A percentile compares a stretch with the other conserved stretches of the same genome.
Evolutionary conservation across 2,797 vertebrate species (phyloP).

Genomic region (Notoglanidium macrostoma): DNA sequence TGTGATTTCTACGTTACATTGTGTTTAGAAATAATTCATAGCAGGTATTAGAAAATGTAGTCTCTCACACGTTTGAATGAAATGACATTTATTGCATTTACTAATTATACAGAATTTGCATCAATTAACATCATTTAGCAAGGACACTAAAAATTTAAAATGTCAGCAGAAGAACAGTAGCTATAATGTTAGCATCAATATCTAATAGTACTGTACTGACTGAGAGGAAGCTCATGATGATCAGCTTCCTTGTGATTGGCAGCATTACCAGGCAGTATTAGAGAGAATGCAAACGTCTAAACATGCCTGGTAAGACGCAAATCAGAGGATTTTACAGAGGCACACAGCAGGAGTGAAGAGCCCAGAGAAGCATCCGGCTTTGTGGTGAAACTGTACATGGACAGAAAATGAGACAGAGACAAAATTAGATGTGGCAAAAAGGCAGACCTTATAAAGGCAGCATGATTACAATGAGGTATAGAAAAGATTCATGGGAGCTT

Average conservation of each 20-base stretch:
- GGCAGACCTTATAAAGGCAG: slow-evolving; percentile 12
- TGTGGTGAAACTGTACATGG: slow-evolving; percentile 39
- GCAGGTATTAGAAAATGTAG: neutral
- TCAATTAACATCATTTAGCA: neutral
- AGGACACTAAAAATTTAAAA: neutral
- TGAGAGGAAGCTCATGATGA: slow-evolving; percentile 34
- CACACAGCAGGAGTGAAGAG: slow-evolving; percentile 19
- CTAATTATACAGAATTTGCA: neutral
- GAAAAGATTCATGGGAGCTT: slow-evolving; percentile 30
- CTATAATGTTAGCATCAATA: neutral
- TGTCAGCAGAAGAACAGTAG: neutral
- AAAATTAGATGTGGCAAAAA: slow-evolving; percentile 41
- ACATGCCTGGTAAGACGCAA: slow-evolving; percentile 87
- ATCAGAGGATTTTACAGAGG: slow-evolving; percentile 70
- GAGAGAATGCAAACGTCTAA: slow-evolving; percentile 82
- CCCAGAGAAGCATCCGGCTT: slow-evolving; percentile 10
- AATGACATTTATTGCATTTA: slow-evolving; percentile 26
- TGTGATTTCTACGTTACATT: neutral
- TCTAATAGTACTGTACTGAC: neutral
- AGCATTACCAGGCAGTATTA: slow-evolving; percentile 95
- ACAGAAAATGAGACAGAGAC: slow-evolving; percentile 29
- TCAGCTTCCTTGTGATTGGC: slow-evolving; percentile 68
- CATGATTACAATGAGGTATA: slow-evolving; percentile 23
- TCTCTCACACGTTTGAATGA: neutral
- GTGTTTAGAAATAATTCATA: neutral